Evolutionary conservation across 92 coral and sea anemone species (phyloP), one percentile per base, ranked within the genome.

Genomic region (Parazoanthus swiftii): DNA sequence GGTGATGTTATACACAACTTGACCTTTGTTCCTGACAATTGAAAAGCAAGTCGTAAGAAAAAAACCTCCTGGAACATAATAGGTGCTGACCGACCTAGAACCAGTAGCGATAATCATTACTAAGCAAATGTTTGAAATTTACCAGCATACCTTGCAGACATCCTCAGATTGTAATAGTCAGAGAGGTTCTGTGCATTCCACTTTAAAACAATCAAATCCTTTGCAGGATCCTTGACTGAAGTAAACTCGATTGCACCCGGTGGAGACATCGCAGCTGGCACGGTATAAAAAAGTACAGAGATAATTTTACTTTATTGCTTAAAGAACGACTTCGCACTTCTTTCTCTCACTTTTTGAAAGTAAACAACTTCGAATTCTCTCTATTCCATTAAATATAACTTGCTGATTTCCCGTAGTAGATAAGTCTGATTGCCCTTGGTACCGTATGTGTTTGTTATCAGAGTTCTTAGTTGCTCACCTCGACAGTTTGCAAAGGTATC

Each of bases 401-500:
- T 70, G 36, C 37, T 38, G 37, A 8, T 26, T 71, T n/a, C 10
- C 59, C 33, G 33, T 29, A 29, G 33, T 54, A 54, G 16, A 54
- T 54, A 54, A 13, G 13, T 54, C 59, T 54, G 2, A 15, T 54
- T 54, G 51, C 11, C 11, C 9, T 46, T 9, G 51, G 51, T 46
- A 46, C 8, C 51, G 0, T 46, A 46, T 46, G 51, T 3, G 20
- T 54, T 63, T 63, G 8, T 18, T 63, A 3, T 63, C 70, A 63
- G 33, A 63, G 26, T 63, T 5, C 26, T 63, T 63, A 20, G 70
- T 20, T 23, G 25, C 85, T 80, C 72, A 80, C 85, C 85, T 80
- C 25, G 42, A 59, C 85, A 80, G 8, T 56, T 21, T 25, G 44
- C 71, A 80, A 54, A 80, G 2, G 43, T 59, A 8, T 80, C 71